These are phyloP conservation scores for Brachionus koreanus DNA, from an alignment of 1,140 invertebrate species.

Conservation along the genomic window DNA sequence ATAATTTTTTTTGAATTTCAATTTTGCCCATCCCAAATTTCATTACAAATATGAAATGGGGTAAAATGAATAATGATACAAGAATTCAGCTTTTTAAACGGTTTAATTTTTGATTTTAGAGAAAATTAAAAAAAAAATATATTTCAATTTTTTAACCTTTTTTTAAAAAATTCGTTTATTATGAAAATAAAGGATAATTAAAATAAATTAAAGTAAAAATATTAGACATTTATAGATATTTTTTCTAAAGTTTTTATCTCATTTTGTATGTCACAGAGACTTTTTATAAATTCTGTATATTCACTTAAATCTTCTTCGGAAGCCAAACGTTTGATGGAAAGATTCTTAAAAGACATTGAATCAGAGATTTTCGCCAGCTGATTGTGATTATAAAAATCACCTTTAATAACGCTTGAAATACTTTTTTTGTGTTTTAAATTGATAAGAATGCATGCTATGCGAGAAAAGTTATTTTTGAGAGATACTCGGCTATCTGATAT, in stretches of 20 bases:
- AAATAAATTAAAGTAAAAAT: background rate
- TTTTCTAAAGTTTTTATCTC: background rate
- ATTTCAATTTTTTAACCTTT: too few relatives aligned
- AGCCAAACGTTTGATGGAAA: background rate
- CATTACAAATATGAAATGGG: too few relatives aligned
- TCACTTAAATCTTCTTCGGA: background rate
- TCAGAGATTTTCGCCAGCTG: background rate
- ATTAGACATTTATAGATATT: background rate
- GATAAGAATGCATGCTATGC: background rate
- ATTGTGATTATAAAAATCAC: background rate
- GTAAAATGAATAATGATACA: too few relatives aligned
- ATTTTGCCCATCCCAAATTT: too few relatives aligned
- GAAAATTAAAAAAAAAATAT: too few relatives aligned
- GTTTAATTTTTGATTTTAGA: too few relatives aligned
- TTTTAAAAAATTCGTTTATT: background rate
- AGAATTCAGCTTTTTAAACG: too few relatives aligned
- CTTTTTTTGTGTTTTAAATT: background rate
- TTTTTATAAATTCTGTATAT: background rate
- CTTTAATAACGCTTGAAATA: background rate
- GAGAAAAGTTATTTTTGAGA: background rate
- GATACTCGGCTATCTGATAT: background rate
- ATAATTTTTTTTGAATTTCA: too few relatives aligned
- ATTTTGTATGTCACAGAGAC: background rate
- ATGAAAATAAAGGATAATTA: background rate
- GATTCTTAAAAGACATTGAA: background rate